Conservation (phyloP, 2,113 vertebrate species). For the Oenanthe oenanthe region DNA sequence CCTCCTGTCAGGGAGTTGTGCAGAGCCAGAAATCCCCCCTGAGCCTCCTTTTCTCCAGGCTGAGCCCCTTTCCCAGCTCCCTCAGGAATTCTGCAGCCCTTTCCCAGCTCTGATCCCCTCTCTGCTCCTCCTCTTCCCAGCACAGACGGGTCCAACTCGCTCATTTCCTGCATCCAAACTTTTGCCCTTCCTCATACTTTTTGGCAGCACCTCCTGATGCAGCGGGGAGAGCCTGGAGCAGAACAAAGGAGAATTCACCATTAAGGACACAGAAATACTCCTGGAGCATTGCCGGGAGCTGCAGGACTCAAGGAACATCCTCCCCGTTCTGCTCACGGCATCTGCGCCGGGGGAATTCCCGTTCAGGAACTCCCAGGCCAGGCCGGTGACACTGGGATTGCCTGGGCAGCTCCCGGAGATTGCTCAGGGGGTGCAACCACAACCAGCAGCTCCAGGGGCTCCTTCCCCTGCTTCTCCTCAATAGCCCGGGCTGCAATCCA, state of each 20-base stretch:
- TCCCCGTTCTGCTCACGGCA: not conserved
- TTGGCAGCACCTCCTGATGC: not conserved
- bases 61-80: not conserved
- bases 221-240: not conserved
- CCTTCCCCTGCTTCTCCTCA: too few relatives aligned
- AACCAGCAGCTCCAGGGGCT: not conserved
- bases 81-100: not conserved
- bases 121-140: not conserved
- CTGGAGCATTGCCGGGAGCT: not conserved
- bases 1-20: not conserved
- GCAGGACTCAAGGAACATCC: not conserved
- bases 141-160: not conserved
- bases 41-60: not conserved
- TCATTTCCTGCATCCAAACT: not conserved
- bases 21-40: not conserved
- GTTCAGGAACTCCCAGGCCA: not conserved
- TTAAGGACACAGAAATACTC: accelerated
- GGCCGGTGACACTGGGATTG: accelerated
- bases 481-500: too few relatives aligned
- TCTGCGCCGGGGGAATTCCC: not conserved
- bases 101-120: not conserved
- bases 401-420: not conserved
- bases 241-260: not conserved
- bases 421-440: not conserved
- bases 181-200: not conserved